phyloP scores from a whole-genome alignment of 2,888 invertebrate genomes.

The Drosophila atripex region DNA sequence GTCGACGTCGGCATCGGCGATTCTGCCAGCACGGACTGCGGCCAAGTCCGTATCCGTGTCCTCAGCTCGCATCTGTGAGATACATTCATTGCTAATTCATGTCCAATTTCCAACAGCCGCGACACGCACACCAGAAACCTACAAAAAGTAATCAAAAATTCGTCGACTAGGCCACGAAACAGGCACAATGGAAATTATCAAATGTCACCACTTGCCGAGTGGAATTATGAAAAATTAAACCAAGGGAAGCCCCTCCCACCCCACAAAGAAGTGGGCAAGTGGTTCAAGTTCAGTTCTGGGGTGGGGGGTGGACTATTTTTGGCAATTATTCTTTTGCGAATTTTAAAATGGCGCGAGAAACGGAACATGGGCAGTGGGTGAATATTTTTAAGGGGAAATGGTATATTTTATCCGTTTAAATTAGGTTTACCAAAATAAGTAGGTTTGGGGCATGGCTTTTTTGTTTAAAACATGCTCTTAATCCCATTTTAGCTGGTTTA shows the following conservation, averaged over 20 bases:
- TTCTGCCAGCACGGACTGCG: not conserved
- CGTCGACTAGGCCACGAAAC: not conserved
- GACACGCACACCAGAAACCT: constrained; percentile 22
- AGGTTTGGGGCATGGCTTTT: too few relatives aligned
- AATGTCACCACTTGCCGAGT: constrained; percentile 18
- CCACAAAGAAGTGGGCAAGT: too few relatives aligned
- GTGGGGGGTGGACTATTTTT: not conserved
- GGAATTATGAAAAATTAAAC: constrained; percentile 5
- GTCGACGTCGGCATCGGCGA: constrained; percentile 8
- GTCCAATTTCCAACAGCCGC: constrained; percentile 43
- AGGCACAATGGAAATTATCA: constrained; percentile 17
- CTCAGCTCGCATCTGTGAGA: constrained; percentile 6
- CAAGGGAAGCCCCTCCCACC: too few relatives aligned
- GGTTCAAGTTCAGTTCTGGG: not conserved
- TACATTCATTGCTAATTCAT: constrained; percentile 51
- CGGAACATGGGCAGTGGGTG: too few relatives aligned
- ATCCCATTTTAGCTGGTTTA: too few relatives aligned
- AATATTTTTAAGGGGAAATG: not conserved
- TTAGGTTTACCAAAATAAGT: too few relatives aligned
- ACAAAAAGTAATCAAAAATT: constrained; percentile 34
- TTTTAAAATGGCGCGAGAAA: too few relatives aligned
- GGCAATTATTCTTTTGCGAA: not conserved
- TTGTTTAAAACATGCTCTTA: too few relatives aligned
- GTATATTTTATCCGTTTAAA: too few relatives aligned
- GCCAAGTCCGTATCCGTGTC: not conserved